A percentile compares a stretch with the other conserved stretches of the same genome.
Conservation (phyloP, 2,888 invertebrate genomes). For the Synanthedon andrenaeformis region DNA sequence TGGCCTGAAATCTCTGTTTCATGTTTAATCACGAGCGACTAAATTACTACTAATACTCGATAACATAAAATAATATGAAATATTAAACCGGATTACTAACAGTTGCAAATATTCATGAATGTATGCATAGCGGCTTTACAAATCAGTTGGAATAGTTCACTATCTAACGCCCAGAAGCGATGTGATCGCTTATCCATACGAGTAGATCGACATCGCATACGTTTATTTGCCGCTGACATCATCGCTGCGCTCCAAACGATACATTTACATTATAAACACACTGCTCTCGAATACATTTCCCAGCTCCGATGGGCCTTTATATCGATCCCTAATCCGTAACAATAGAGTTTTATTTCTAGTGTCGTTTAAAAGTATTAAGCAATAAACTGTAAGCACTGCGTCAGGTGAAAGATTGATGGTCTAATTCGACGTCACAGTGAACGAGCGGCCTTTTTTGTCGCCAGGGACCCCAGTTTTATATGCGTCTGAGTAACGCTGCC, state of each 20-base stretch:
- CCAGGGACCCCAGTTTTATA: constrained; percentile 31
- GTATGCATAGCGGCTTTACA: too few relatives aligned
- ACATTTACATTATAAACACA: neutral
- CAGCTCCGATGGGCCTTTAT: neutral
- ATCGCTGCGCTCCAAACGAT: neutral
- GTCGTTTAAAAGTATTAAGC: constrained; percentile 25
- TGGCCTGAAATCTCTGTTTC: too few relatives aligned
- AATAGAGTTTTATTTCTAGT: neutral
- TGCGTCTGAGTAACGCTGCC: constrained; percentile 37
- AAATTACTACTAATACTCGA: too few relatives aligned
- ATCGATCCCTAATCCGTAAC: neutral
- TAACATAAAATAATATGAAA: too few relatives aligned
- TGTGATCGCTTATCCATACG: neutral
- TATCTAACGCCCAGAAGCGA: neutral
- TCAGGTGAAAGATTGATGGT: constrained; percentile 50
- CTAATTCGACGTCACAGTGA: constrained; percentile 32
- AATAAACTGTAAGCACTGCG: constrained; percentile 30
- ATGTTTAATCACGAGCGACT: too few relatives aligned
- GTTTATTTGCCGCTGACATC: neutral
- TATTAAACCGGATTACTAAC: too few relatives aligned
- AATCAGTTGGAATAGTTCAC: neutral
- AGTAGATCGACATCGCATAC: neutral
- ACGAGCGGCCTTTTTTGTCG: constrained; percentile 28
- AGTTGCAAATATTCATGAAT: too few relatives aligned
- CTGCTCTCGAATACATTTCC: neutral